These are phyloP conservation scores for Hydractinia symbiolongicarpus DNA, from an alignment of 30 jellyfish, hydroid and myxozoan species.

Conservation along the genomic window DNA sequence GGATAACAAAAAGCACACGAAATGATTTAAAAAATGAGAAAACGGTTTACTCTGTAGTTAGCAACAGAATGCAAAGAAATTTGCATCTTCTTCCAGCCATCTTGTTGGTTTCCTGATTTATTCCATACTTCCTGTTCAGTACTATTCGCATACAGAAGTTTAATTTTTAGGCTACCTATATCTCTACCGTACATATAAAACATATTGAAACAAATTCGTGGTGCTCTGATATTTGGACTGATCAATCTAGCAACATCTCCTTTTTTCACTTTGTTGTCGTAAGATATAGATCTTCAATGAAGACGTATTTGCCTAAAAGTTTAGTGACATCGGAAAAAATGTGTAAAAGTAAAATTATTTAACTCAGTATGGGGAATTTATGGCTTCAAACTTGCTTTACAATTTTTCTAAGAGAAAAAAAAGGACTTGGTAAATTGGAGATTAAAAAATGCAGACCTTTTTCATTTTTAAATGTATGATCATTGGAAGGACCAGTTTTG, in stretches of 20 bases:
- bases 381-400: background rate
- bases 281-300: slow-evolving; percentile 68
- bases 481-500: slow-evolving; percentile 69
- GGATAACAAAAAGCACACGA: no score
- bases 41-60: slow-evolving; percentile 38
- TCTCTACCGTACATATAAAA: slow-evolving; percentile 70
- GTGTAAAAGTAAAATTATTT: background rate
- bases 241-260: slow-evolving; percentile 68
- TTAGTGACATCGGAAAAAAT: background rate
- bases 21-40: background rate
- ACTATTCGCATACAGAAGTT: slow-evolving; percentile 11
- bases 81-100: slow-evolving; percentile 55
- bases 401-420: background rate
- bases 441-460: background rate
- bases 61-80: slow-evolving; percentile 40
- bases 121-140: slow-evolving; percentile 47
- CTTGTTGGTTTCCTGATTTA: slow-evolving; percentile 69
- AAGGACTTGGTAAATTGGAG: no score
- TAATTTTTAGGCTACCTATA: slow-evolving; percentile 55
- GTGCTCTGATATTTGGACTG: slow-evolving; percentile 52
- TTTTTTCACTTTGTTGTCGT: slow-evolving; percentile 26
- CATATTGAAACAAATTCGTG: slow-evolving; percentile 57
- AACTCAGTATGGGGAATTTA: background rate
- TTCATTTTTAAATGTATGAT: slow-evolving; percentile 31
- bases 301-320: slow-evolving; percentile 51